These are phyloP conservation scores for Muschampia plurimacula DNA, from an alignment of 2,888 invertebrate genomes.

Conservation along the genomic window DNA sequence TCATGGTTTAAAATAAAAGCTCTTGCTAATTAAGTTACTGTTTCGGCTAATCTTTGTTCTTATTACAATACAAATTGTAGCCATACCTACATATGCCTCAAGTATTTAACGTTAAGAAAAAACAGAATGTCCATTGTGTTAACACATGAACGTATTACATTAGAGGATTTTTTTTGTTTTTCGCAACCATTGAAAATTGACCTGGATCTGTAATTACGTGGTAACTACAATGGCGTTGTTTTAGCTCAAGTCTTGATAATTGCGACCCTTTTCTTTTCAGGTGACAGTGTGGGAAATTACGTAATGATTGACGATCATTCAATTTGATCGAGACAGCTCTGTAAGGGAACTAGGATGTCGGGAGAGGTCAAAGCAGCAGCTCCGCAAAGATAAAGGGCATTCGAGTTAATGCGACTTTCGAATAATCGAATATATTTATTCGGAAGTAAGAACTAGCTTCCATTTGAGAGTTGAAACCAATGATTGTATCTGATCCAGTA, in stretches of 20 bases:
- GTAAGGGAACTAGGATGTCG: too few relatives aligned
- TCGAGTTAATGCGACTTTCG: too few relatives aligned
- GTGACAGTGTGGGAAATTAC: slow-evolving; percentile 31
- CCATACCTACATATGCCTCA: neutral
- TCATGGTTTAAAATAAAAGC: neutral
- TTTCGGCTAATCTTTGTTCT: neutral
- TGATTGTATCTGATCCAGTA: too few relatives aligned
- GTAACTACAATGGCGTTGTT: slow-evolving; percentile 20
- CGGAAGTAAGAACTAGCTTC: too few relatives aligned
- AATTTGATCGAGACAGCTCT: neutral
- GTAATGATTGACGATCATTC: slow-evolving; percentile 7
- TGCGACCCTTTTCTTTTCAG: slow-evolving; percentile 8
- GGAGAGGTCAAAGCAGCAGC: too few relatives aligned
- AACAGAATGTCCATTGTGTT: slow-evolving; percentile 25
- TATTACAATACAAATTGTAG: neutral
- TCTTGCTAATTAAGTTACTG: neutral
- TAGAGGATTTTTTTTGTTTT: slow-evolving; percentile 11
- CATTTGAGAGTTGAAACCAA: too few relatives aligned
- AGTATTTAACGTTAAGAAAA: neutral
- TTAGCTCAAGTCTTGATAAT: slow-evolving; percentile 10
- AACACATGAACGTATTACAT: neutral
- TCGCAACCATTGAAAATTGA: slow-evolving; percentile 24
- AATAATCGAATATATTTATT: too few relatives aligned
- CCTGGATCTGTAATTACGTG: slow-evolving; percentile 26
- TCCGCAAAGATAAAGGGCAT: too few relatives aligned